These are phyloP conservation scores for Lobophora halterata DNA, from an alignment of 2,888 invertebrate genomes.

Conservation along the genomic window DNA sequence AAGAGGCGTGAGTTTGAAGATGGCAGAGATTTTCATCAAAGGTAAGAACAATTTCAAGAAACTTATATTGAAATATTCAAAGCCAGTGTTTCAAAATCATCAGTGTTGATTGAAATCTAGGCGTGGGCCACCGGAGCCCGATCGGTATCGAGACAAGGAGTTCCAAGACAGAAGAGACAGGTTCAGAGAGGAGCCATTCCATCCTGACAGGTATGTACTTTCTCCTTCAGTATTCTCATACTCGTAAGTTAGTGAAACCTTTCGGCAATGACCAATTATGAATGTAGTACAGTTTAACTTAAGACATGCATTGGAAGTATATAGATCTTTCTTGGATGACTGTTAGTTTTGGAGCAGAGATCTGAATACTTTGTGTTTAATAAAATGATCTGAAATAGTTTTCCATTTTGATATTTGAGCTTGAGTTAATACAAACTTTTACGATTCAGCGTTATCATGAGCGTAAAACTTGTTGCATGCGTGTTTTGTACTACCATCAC, in stretches of 20 bases:
- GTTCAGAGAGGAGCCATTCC: conserved; percentile 55
- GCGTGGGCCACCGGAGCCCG: conserved; percentile 55
- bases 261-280: conserved; percentile 22
- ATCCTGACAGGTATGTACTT: conserved; percentile 57
- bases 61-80: too few relatives aligned
- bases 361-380: too few relatives aligned
- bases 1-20: conserved; percentile 57
- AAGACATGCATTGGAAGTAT: too few relatives aligned
- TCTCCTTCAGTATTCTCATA: background rate
- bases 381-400: too few relatives aligned
- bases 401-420: too few relatives aligned
- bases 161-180: conserved; percentile 62
- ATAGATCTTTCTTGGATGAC: background rate
- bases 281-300: conserved; percentile 15
- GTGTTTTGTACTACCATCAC: conserved; percentile 42
- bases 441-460: too few relatives aligned
- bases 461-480: conserved; percentile 48
- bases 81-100: too few relatives aligned
- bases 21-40: conserved; percentile 55
- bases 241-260: background rate
- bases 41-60: conserved; percentile 23
- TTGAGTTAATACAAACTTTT: too few relatives aligned
- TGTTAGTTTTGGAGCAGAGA: too few relatives aligned
- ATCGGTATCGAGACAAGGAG: conserved; percentile 53
- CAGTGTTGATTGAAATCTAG: conserved; percentile 32